phyloP scores from a whole-genome alignment of 2,888 invertebrate genomes.

The Itoplectis maculator region DNA sequence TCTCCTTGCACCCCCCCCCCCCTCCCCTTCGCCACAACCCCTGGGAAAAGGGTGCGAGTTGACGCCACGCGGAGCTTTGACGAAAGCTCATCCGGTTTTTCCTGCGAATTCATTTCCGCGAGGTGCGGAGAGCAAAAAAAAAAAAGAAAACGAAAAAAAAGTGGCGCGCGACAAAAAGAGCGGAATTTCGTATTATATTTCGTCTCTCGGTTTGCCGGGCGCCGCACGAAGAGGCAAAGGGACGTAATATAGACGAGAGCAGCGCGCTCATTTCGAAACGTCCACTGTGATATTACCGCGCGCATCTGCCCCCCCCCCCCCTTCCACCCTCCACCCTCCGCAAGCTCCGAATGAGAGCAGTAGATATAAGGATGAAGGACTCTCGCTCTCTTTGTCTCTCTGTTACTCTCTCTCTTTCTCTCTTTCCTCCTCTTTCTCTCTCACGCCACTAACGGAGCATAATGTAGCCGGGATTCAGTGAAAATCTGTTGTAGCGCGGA shows the following conservation, averaged over 20 bases:
- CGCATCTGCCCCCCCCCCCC: neutral
- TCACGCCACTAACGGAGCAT: slow-evolving; percentile 27
- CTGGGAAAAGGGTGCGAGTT: neutral
- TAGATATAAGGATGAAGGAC: slow-evolving; percentile 50
- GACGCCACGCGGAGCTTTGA: slow-evolving; percentile 27
- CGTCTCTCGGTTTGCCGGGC: slow-evolving; percentile 21
- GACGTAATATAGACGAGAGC: slow-evolving; percentile 44
- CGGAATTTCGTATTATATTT: slow-evolving; percentile 42
- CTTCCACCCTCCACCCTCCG: neutral
- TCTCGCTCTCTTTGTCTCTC: neutral
- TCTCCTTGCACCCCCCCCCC: no score
- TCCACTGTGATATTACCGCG: slow-evolving; percentile 35
- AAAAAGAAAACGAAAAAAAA: slow-evolving; percentile 3
- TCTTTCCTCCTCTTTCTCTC: no score
- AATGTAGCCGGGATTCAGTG: slow-evolving; percentile 33
- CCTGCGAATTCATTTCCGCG: slow-evolving; percentile 36
- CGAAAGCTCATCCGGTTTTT: slow-evolving; percentile 49
- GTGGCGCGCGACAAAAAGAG: neutral
- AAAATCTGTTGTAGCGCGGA: slow-evolving; percentile 18
- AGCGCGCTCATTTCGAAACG: slow-evolving; percentile 46
- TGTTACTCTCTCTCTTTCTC: neutral
- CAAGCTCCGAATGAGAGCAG: slow-evolving; percentile 40
- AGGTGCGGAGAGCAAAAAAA: slow-evolving; percentile 13
- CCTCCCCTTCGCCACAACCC: no score
- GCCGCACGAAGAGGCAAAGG: slow-evolving; percentile 22